Conservation (phyloP, 2,888 invertebrate species). For the Trichopria drosophilae region DNA sequence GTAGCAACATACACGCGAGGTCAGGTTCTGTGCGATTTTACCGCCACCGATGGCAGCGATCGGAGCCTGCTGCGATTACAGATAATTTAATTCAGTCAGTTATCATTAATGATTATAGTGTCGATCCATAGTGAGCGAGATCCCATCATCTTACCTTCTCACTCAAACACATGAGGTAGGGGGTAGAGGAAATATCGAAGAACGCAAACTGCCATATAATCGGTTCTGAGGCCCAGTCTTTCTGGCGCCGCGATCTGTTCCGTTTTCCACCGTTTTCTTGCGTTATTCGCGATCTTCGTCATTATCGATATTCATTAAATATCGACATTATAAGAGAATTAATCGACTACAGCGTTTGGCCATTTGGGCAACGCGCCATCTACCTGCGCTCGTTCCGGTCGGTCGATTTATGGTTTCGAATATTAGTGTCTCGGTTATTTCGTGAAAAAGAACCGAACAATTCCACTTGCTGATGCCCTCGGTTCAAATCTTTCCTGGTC, state of each 20-base stretch:
- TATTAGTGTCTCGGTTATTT: slow-evolving; percentile 41
- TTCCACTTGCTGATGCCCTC: slow-evolving; percentile 32
- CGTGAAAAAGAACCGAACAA: slow-evolving; percentile 34
- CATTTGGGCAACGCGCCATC: slow-evolving; percentile 47
- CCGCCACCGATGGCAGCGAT: slow-evolving; percentile 42
- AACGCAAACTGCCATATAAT: no score
- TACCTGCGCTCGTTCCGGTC: slow-evolving; percentile 38
- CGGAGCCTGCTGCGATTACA: slow-evolving; percentile 46
- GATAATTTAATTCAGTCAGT: slow-evolving; percentile 56
- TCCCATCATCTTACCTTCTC: no score
- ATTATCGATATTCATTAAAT: slow-evolving; percentile 10
- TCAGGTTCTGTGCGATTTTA: slow-evolving; percentile 42
- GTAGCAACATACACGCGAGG: slow-evolving; percentile 39
- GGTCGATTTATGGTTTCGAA: slow-evolving; percentile 39
- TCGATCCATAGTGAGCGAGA: slow-evolving; percentile 13
- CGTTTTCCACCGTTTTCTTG: slow-evolving; percentile 30
- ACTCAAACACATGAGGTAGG: no score
- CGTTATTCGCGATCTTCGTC: slow-evolving; percentile 13
- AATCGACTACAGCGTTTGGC: slow-evolving; percentile 39
- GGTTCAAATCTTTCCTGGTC: no score
- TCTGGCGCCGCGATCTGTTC: slow-evolving; percentile 16
- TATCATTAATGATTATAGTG: slow-evolving; percentile 51
- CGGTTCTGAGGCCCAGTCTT: no score
- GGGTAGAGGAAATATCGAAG: no score
- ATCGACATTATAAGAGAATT: slow-evolving; percentile 35